Base-by-base conservation (phyloP, 2,113 vertebrate genomes). In the Cryptotis parvus region DNA sequence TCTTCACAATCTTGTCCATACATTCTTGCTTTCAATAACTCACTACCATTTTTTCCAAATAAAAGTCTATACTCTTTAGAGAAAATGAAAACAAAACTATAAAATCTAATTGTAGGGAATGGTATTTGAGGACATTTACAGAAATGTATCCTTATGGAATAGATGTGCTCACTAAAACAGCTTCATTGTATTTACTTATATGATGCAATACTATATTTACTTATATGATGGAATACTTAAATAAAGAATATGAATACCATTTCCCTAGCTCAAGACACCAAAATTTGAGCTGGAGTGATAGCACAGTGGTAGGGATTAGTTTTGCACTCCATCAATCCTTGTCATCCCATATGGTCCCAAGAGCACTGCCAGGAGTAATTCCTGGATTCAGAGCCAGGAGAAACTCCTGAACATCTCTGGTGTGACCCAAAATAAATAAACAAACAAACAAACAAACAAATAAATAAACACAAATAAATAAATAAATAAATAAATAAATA, bases 11-110 rank as follows among this genome's bases (percentile, higher is more conserved):
- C n/a, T 66, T 58, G 35, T 22, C 29, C 29, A 37, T 58, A 37
- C 3, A 5, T 74, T 90, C 81, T 85, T 66, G 85, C 20, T 86
- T 82, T 91, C 35, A 85, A 37, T 76, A 79, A 41, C 84, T 58
- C 0, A 35, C 18, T 6, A 2, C 11, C 39, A 68, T 77, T 52
- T 33, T 63, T 45, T 58, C 11, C 9, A 82, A 63, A 84, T 11
- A 12, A 63, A 91, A 95, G 76, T 45, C 24, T 9, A n/a, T 65
- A 74, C 73, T 76, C 24, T 91, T 93, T 14, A 68, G 22, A 66
- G 29, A 0, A 11, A 89, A 58, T 49, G 14, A 49, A 49, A 49
- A 14, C 45, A 49, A 49, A 49, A 49, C 45, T 49, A 49, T 49
- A 73, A 83, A 63, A 68, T 66, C 37, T 92, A 68, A 85, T 39